Evolutionary conservation across 2,113 vertebrate species (phyloP).

Genomic region (Crotalus horridus): DNA sequence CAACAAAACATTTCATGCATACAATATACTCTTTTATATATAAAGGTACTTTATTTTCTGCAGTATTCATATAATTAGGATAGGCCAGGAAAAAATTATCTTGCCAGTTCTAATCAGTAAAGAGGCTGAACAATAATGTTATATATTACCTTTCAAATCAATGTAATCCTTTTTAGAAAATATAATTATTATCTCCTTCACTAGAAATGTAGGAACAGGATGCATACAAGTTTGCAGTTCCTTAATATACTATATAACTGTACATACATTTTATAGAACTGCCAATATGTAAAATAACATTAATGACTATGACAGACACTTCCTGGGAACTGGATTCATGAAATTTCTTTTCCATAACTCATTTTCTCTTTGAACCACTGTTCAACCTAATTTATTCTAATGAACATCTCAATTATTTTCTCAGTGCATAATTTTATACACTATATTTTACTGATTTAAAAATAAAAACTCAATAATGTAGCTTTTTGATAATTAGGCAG

Average conservation of each 20-base stretch:
- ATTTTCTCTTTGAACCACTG: background rate
- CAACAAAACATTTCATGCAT: background rate
- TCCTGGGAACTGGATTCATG: background rate
- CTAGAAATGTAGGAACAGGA: background rate
- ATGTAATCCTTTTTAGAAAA: background rate
- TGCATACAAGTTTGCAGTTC: background rate
- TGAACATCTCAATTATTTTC: background rate
- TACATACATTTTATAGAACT: background rate
- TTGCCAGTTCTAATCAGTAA: background rate
- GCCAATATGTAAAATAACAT: background rate
- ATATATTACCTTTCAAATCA: background rate
- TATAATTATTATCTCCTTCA: background rate
- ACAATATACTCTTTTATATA: background rate
- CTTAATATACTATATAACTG: background rate
- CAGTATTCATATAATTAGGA: slow-evolving; percentile 32
- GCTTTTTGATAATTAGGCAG: background rate
- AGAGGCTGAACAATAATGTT: background rate
- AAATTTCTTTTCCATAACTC: background rate
- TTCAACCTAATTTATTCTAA: background rate
- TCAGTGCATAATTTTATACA: background rate
- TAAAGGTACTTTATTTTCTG: slow-evolving; percentile 14
- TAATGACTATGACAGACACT: background rate
- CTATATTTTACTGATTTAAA: background rate
- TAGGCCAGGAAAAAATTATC: background rate
- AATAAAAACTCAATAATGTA: background rate